Base-by-base conservation (phyloP, 1,140 invertebrate genomes). In the Aphidius gifuensis region DNA sequence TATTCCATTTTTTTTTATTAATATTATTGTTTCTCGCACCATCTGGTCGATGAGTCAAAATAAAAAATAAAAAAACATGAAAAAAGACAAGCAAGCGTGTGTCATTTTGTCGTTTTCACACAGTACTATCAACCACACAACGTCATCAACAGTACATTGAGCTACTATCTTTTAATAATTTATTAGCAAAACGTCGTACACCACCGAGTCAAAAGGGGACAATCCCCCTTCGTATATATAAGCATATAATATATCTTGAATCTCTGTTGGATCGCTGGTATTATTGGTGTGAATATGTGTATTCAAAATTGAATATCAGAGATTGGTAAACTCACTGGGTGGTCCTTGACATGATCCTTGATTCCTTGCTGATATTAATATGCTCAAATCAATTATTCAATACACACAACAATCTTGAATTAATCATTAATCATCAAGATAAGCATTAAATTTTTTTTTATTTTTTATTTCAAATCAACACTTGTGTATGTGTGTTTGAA, bases 101-200 rank as follows among this genome's bases (percentile, higher is more conserved):
- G 23, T 32, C 23, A 32, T 32, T 32, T 32, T 32, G 23, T 32
- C 43, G 42, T 58, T 53, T 76, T 73, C 71, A 64, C 71, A 68
- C 67, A 66, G 71, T 71, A 73, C 73, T 76, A 75, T 62, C 55
- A 45, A 56, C 2, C 23, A 32, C 23, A 32, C 61, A 51, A 58
- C 74, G 78, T 81, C 79, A 80, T 76, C 74, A 69, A 67, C 79
- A 81, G 78, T 70, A 42, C 53, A 43, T 55, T 5, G 40, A 73
- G 71, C 70, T 74, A 76, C 47, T 48, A 55, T 72, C 71, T 76
- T 80, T 81, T 79, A 79, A 81, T 81, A 81, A 81, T 81, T 81
- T 81, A 81, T 81, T 80, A 80, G 78, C 74, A 65, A 72, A 61
- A 66, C 58, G 55, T 51, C 60, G 64, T 48, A 68, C 63, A 65